phyloP scores from a whole-genome alignment of 2,113 vertebrate species.

The Progne subis region DNA sequence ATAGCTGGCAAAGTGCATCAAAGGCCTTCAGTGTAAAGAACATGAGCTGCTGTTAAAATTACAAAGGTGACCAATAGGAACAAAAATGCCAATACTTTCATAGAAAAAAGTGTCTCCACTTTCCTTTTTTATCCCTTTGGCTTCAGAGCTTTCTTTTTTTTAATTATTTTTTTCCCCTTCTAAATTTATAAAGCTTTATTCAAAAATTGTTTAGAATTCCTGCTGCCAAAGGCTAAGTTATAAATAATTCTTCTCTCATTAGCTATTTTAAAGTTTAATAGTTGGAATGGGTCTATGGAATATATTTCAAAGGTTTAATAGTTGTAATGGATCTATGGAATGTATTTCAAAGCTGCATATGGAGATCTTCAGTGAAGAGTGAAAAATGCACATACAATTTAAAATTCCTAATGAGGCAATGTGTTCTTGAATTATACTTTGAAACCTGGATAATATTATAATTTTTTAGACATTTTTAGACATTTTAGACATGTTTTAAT shows the following conservation, averaged over 20 bases:
- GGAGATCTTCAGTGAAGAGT: conserved; percentile 20
- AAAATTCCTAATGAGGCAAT: conserved; percentile 20
- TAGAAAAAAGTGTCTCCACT: not conserved
- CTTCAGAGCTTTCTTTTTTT: conserved; percentile 8
- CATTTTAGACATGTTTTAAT: not conserved
- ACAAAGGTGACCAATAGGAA: not conserved
- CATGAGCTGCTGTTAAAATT: conserved; percentile 4
- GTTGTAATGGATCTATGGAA: conserved; percentile 52
- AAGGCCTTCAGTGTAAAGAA: not conserved
- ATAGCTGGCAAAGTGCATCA: not conserved
- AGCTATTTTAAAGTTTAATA: conserved; percentile 57
- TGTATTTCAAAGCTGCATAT: conserved; percentile 43
- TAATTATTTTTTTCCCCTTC: not conserved
- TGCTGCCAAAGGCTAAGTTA: conserved; percentile 68
- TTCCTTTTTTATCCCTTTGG: conserved; percentile 33
- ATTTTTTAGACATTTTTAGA: not conserved
- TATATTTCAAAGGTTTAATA: conserved; percentile 60
- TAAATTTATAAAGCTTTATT: conserved; percentile 47
- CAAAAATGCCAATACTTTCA: not conserved
- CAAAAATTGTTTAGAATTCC: conserved; percentile 67
- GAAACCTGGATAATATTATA: not conserved
- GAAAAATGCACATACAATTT: not conserved
- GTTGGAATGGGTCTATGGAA: conserved; percentile 56
- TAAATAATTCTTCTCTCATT: conserved; percentile 72
- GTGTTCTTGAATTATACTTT: not conserved